These are phyloP conservation scores for Enchytraeus crypticus DNA, from an alignment of 2,888 invertebrate genomes.

Conservation along the genomic window DNA sequence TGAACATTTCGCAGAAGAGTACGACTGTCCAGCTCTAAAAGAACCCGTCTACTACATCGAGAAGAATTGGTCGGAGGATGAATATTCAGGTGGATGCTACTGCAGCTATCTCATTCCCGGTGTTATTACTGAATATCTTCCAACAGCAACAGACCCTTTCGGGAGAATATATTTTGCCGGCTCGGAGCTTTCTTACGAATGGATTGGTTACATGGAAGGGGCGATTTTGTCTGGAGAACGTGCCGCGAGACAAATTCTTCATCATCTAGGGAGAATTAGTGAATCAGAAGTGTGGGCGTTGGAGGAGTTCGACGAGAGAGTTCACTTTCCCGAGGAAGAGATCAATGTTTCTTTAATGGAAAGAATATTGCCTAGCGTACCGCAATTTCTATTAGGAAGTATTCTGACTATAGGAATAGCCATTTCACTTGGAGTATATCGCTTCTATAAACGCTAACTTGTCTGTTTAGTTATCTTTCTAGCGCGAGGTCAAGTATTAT, in stretches of 20 bases:
- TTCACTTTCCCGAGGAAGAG: too few relatives aligned
- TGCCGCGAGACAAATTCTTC: slow-evolving; percentile 37
- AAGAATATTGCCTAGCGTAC: too few relatives aligned
- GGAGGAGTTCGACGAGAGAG: background rate
- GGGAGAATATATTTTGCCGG: slow-evolving; percentile 39
- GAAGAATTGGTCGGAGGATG: slow-evolving; percentile 16
- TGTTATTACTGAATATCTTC: background rate
- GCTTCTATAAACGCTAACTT: too few relatives aligned
- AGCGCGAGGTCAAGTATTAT: too few relatives aligned
- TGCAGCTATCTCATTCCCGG: slow-evolving; percentile 1
- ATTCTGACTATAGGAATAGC: too few relatives aligned
- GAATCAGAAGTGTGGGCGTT: background rate
- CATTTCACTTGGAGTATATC: too few relatives aligned
- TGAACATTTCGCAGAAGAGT: slow-evolving; percentile 1
- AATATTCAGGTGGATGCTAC: slow-evolving; percentile 15
- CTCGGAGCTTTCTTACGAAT: slow-evolving; percentile 38
- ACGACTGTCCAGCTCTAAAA: background rate
- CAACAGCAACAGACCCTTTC: slow-evolving; percentile 35
- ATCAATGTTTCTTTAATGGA: too few relatives aligned
- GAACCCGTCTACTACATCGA: slow-evolving; percentile 6
- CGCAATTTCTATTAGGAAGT: too few relatives aligned
- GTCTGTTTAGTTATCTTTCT: too few relatives aligned
- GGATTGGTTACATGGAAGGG: slow-evolving; percentile 45
- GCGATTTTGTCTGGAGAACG: slow-evolving; percentile 40
- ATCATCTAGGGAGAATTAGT: background rate